These are phyloP conservation scores for Physocephala rufipes DNA, from an alignment of 2,888 invertebrate genomes.

Conservation along the genomic window DNA sequence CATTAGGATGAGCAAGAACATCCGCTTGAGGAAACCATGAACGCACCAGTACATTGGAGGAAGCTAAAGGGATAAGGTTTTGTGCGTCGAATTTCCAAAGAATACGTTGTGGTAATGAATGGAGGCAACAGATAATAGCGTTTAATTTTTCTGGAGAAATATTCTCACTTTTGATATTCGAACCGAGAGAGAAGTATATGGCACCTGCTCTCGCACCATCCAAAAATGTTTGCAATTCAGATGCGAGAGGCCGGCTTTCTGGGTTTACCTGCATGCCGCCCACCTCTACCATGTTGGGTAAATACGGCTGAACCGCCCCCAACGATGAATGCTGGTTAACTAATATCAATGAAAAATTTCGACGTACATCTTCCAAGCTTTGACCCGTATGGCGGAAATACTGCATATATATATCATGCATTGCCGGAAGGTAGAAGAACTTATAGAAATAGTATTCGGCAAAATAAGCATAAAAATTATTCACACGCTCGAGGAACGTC, in stretches of 20 bases:
- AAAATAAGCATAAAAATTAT: slow-evolving; percentile 48
- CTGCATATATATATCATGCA: slow-evolving; percentile 44
- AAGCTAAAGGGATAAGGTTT: slow-evolving; percentile 48
- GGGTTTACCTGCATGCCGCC: slow-evolving; percentile 53
- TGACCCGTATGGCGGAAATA: slow-evolving; percentile 46
- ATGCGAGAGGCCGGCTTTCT: slow-evolving; percentile 46
- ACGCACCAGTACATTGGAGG: slow-evolving; percentile 50
- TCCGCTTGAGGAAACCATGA: slow-evolving; percentile 64
- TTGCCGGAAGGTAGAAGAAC: slow-evolving; percentile 47
- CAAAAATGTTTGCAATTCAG: slow-evolving; percentile 55
- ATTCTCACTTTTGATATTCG: slow-evolving; percentile 48
- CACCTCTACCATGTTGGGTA: slow-evolving; percentile 56
- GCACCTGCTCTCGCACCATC: slow-evolving; percentile 58
- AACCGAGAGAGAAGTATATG: slow-evolving; percentile 65
- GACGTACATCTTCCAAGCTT: slow-evolving; percentile 40
- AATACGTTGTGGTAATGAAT: slow-evolving; percentile 43
- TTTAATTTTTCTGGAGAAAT: slow-evolving; percentile 46
- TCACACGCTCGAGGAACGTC: slow-evolving; percentile 53
- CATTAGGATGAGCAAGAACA: slow-evolving; percentile 62
- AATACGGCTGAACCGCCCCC: slow-evolving; percentile 50
- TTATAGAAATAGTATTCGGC: slow-evolving; percentile 44
- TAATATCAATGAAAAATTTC: slow-evolving; percentile 49
- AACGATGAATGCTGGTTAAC: slow-evolving; percentile 52
- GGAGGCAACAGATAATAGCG: slow-evolving; percentile 34
- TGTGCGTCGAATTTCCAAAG: slow-evolving; percentile 61